Percentiles rank a stretch among this genome's conserved stretches.
Evolutionary conservation across 2,113 vertebrate species (phyloP).

Genomic region (Perca schrenkii): DNA sequence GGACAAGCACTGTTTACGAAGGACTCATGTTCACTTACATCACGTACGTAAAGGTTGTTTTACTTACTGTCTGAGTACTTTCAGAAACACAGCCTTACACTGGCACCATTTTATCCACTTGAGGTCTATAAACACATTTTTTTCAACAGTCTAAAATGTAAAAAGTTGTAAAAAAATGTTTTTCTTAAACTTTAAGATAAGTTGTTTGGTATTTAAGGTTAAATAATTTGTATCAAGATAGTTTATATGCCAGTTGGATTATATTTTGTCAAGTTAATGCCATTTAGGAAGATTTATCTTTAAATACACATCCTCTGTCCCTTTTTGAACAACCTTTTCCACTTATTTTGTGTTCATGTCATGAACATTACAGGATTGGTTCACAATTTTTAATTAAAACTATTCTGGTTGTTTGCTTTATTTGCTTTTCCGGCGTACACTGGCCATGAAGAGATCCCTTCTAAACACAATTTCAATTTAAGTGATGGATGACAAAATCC

Average conservation of each 20-base stretch:
- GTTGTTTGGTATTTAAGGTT: background rate
- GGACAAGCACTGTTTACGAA: conserved; percentile 68
- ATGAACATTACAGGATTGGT: background rate
- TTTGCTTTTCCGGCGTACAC: background rate
- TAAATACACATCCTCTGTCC: background rate
- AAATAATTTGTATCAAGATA: background rate
- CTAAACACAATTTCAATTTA: background rate
- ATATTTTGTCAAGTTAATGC: background rate
- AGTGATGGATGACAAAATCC: background rate
- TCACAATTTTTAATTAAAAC: background rate
- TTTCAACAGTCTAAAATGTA: background rate
- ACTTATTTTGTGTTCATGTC: background rate
- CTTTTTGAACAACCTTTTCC: background rate
- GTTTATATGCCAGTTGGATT: background rate
- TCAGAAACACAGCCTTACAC: conserved; percentile 19
- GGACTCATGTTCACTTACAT: conserved; percentile 74
- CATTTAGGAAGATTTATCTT: background rate
- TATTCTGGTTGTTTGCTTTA: background rate
- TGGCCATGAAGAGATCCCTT: background rate
- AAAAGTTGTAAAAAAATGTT: background rate
- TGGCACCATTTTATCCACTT: conserved; percentile 22
- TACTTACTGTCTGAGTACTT: conserved; percentile 67
- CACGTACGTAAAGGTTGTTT: conserved; percentile 75
- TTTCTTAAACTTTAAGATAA: background rate
- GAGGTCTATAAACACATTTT: background rate